Base-by-base conservation (phyloP, 2,113 vertebrate species). In the Planiliza haematocheilus region DNA sequence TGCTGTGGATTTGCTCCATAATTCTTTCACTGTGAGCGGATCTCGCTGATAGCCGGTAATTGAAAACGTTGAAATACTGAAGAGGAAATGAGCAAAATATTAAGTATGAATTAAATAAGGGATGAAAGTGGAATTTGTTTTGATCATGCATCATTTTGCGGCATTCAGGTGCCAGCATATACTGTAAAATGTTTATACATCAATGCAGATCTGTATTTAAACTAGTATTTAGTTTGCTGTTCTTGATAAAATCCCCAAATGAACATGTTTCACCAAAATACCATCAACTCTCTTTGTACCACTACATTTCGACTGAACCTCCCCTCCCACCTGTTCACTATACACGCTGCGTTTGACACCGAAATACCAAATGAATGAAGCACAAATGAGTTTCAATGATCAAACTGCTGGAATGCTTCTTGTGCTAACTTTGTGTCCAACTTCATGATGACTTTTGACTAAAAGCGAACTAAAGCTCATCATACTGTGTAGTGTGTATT, bases 1-100 rank as follows among this genome's bases (percentile, higher is more conserved):
- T 41, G 13, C 24, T 6, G 16, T 39, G 51, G 74, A 74, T 81
- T 74, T 64, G 70, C n/a, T 82, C 55, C 8, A 10, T 36, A 37
- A 77, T 72, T 68, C 70, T 48, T 63, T 59, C 18, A 46, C 52
- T 65, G 10, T 65, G 37, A 58, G 34, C 30, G 55, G 21, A 67
- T 58, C 39, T 62, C 43, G 58, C 53, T 17, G 66, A 53, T 46
- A 45, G 39, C 39, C 77, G 9, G 34, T 30, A 24, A 38, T 14
- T 46, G 4, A 24, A 69, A 74, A 38, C 61, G 12, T 5, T 67
- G 18, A 68, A 46, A 70, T 38, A 43, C 30, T 13, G 46, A 66
- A 46, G 14, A 18, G 8, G 12, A 64, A 50, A n/a, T 18, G 8
- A 14, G 30, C 11, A 48, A 61, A 70, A 50, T n/a, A 24, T 20